phyloP scores from a whole-genome alignment of 2,797 vertebrate genomes.

The Xerus rutilus region DNA sequence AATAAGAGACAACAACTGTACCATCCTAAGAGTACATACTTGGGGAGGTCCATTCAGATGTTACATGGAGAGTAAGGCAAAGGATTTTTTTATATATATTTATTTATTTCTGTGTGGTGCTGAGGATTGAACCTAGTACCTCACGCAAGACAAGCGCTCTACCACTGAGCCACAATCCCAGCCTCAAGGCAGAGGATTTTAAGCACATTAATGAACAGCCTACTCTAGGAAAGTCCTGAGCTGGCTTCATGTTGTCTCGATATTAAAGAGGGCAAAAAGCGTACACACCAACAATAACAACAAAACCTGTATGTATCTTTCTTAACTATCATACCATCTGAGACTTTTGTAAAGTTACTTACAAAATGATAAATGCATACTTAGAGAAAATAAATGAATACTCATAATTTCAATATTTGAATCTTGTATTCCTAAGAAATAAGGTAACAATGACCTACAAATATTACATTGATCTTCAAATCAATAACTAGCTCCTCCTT shows the following conservation, averaged over 20 bases:
- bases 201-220: constrained; percentile 27
- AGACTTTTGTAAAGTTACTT: constrained; percentile 26
- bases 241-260: background rate
- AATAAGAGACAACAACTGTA: background rate
- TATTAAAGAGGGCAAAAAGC: background rate
- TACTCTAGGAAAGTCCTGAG: background rate
- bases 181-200: background rate
- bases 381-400: constrained; percentile 55
- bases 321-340: background rate
- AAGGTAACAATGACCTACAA: constrained; percentile 25
- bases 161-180: too few species aligned
- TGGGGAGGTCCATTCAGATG: background rate
- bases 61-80: background rate
- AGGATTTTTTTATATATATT: background rate
- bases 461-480: constrained; percentile 6
- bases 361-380: constrained; percentile 16
- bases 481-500: constrained; percentile 5
- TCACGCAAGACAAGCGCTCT: too few species aligned
- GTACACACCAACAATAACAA: background rate
- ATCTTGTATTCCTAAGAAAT: constrained; percentile 36
- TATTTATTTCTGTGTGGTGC: too few species aligned
- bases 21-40: background rate
- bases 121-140: too few species aligned
- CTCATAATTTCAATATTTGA: constrained; percentile 19
- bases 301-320: background rate